phyloP scores from a whole-genome alignment of 2,888 invertebrate species.

The Neoaliturus tenellus region DNA sequence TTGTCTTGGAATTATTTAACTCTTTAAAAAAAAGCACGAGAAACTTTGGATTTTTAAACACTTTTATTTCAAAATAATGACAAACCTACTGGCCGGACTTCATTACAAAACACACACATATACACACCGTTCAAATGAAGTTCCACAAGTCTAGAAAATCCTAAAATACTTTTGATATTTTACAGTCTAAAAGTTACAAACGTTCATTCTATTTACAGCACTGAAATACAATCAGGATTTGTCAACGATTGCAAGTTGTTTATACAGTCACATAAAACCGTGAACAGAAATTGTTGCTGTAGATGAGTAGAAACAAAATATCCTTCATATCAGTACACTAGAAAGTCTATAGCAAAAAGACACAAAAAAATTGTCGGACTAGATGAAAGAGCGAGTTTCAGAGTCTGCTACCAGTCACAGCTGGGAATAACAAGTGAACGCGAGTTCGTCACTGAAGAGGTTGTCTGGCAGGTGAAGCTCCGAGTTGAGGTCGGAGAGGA shows the following conservation, averaged over 20 bases:
- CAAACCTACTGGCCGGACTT: slow-evolving; percentile 27
- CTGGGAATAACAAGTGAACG: slow-evolving; percentile 47
- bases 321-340: neutral
- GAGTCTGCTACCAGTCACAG: neutral
- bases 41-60: slow-evolving; percentile 32
- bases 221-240: neutral
- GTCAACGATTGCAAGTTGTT: neutral
- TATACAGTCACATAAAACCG: neutral
- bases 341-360: neutral
- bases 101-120: slow-evolving; percentile 29
- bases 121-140: neutral
- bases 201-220: neutral
- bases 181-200: slow-evolving; percentile 41
- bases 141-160: neutral
- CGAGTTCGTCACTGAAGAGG: slow-evolving; percentile 56
- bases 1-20: neutral
- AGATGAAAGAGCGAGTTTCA: neutral
- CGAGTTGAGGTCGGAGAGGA: slow-evolving; percentile 51
- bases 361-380: slow-evolving; percentile 9
- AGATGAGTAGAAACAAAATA: neutral
- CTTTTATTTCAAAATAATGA: slow-evolving; percentile 46
- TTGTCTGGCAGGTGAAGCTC: slow-evolving; percentile 53
- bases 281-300: neutral
- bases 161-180: slow-evolving; percentile 48
- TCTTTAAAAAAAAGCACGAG: neutral